A percentile compares a stretch with the other conserved stretches of the same genome.
These are phyloP conservation scores for Chrysocyon brachyurus DNA, from an alignment of 2,797 vertebrate species.

Conservation along the genomic window DNA sequence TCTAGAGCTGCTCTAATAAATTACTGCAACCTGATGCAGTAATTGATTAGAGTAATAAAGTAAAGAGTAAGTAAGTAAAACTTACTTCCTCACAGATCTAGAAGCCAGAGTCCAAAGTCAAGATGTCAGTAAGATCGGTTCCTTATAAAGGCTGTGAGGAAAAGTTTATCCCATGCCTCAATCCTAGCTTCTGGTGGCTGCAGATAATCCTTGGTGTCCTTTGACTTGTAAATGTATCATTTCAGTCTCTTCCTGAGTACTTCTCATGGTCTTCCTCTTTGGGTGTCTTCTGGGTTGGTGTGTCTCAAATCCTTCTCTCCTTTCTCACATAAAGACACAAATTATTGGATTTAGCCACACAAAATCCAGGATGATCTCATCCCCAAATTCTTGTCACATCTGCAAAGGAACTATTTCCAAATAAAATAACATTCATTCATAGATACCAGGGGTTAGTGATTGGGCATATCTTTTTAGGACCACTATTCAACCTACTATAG, in stretches of 20 bases:
- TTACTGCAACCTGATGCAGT: neutral
- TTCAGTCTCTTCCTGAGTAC: neutral
- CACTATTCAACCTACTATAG: neutral
- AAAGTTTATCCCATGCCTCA: neutral
- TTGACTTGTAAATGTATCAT: neutral
- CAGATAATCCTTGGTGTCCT: neutral
- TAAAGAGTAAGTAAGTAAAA: no score
- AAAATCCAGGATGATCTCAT: neutral
- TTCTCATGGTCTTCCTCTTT: neutral
- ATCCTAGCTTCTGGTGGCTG: neutral
- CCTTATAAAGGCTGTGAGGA: neutral
- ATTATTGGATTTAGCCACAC: neutral
- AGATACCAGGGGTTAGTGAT: neutral
- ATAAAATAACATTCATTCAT: neutral
- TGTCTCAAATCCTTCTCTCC: neutral
- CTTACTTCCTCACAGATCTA: neutral
- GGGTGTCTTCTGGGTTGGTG: neutral
- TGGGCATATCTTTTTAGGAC: neutral
- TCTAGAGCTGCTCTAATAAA: neutral
- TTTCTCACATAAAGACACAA: neutral
- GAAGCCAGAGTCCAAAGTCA: neutral
- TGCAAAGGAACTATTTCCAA: neutral
- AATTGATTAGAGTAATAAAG: neutral
- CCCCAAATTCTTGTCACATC: neutral
- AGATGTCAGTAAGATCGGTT: neutral